phyloP scores from a whole-genome alignment of 1,140 invertebrate genomes.

The Nixonia krombeini region DNA sequence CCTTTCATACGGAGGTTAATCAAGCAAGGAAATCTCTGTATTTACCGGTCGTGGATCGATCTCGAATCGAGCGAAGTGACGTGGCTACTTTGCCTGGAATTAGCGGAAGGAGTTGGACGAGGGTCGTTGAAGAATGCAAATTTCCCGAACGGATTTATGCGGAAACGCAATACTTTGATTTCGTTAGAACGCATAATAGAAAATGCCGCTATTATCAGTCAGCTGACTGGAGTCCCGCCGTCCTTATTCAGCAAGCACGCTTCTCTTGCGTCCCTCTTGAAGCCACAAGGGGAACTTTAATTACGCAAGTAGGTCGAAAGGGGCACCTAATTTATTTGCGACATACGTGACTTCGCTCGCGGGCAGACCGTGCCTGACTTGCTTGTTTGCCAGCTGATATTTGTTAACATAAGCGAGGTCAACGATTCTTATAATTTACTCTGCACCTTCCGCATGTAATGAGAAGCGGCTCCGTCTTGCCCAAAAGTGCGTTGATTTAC shows the following conservation, averaged over 20 bases:
- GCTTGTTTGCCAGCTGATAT: conserved; percentile 63
- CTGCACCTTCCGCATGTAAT: conserved; percentile 31
- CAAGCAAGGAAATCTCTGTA: too few species aligned
- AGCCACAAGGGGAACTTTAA: conserved; percentile 60
- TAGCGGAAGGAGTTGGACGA: too few species aligned
- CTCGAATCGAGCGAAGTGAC: too few species aligned
- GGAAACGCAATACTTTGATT: too few species aligned
- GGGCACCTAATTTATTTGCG: conserved; percentile 68
- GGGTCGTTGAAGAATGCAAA: too few species aligned
- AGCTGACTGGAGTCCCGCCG: conserved; percentile 36
- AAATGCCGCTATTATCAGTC: conserved; percentile 35
- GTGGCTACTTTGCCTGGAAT: too few species aligned
- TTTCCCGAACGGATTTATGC: too few species aligned
- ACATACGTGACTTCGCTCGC: conserved; percentile 58
- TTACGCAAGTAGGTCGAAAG: conserved; percentile 70
- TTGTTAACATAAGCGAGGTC: conserved; percentile 62
- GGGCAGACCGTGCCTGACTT: conserved; percentile 42
- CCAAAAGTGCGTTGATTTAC: conserved; percentile 23
- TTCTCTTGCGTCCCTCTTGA: conserved; percentile 50
- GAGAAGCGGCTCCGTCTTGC: conserved; percentile 12
- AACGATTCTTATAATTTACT: conserved; percentile 56
- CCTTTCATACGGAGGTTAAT: too few species aligned
- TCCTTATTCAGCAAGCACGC: conserved; percentile 39
- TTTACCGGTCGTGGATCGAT: too few species aligned
- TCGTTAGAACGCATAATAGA: too few species aligned